These are phyloP conservation scores for Frankliniella fusca DNA, from an alignment of 2,888 invertebrate genomes.

Conservation along the genomic window DNA sequence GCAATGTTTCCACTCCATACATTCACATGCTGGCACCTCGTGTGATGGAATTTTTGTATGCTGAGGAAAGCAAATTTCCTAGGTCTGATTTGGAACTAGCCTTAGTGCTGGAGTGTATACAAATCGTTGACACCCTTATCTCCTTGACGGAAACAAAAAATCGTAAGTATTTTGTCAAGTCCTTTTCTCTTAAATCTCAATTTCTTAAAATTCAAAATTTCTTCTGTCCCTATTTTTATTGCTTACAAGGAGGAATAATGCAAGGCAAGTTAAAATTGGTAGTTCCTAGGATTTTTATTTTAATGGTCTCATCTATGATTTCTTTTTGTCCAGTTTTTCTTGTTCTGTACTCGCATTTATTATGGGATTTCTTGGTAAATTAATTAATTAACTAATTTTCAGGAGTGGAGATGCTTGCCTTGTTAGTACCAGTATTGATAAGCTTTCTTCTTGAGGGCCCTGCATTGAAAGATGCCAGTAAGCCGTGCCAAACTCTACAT, in stretches of 20 bases:
- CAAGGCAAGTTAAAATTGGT: slow-evolving; percentile 51
- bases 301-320: not conserved
- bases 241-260: slow-evolving; percentile 52
- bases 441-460: slow-evolving; percentile 72
- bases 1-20: slow-evolving; percentile 68
- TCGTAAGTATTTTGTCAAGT: slow-evolving; percentile 56
- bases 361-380: not conserved
- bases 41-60: slow-evolving; percentile 69
- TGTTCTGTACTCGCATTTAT: not conserved
- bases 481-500: slow-evolving; percentile 69
- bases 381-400: slow-evolving; percentile 36
- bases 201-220: slow-evolving; percentile 32
- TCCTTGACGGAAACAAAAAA: slow-evolving; percentile 69
- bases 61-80: slow-evolving; percentile 58
- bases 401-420: slow-evolving; percentile 86
- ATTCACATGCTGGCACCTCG: slow-evolving; percentile 77
- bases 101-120: slow-evolving; percentile 67
- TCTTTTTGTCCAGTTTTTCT: slow-evolving; percentile 4
- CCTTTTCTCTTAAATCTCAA: slow-evolving; percentile 22
- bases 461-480: slow-evolving; percentile 57
- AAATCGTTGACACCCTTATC: slow-evolving; percentile 69
- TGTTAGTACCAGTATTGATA: slow-evolving; percentile 86
- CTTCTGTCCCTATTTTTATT: slow-evolving; percentile 35
- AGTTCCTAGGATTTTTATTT: slow-evolving; percentile 5
- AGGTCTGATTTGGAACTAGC: slow-evolving; percentile 64